phyloP scores from a whole-genome alignment of 92 coral and sea anemone species.

The Porites evermanni region DNA sequence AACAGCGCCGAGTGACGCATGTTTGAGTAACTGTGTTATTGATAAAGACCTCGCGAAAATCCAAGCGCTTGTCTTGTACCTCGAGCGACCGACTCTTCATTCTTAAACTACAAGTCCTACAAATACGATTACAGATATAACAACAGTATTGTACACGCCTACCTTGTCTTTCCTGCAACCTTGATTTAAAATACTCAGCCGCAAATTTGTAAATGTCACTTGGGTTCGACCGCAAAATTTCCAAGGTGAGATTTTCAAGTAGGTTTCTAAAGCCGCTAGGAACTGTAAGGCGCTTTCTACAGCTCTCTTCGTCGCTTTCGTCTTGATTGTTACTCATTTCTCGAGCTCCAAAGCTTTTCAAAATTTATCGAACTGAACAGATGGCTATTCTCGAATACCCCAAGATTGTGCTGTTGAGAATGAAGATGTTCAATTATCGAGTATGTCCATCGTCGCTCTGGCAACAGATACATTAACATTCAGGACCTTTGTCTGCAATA shows the following conservation, averaged over 20 bases:
- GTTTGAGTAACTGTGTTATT: slow-evolving; percentile 19
- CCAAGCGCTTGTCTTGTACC: not conserved
- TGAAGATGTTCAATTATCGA: slow-evolving; percentile 2
- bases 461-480: slow-evolving; percentile 37
- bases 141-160: not conserved
- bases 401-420: not conserved
- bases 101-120: too few relatives aligned
- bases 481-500: slow-evolving; percentile 8
- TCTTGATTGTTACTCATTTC: slow-evolving; percentile 2
- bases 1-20: not conserved
- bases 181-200: slow-evolving; percentile 83
- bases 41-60: not conserved
- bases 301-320: slow-evolving; percentile 5
- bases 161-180: slow-evolving; percentile 86
- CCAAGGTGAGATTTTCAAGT: slow-evolving; percentile 86
- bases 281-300: slow-evolving; percentile 61
- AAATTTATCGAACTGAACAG: too few relatives aligned
- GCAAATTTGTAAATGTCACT: slow-evolving; percentile 84
- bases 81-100: too few relatives aligned
- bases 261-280: slow-evolving; percentile 93
- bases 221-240: slow-evolving; percentile 89
- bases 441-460: slow-evolving; percentile 35
- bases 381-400: too few relatives aligned
- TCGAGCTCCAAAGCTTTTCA: too few relatives aligned
- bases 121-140: too few relatives aligned